Evolutionary conservation across 2,797 vertebrate genomes (phyloP), one percentile per base, ranked within the genome.

Genomic region (Hydrolagus colliei): DNA sequence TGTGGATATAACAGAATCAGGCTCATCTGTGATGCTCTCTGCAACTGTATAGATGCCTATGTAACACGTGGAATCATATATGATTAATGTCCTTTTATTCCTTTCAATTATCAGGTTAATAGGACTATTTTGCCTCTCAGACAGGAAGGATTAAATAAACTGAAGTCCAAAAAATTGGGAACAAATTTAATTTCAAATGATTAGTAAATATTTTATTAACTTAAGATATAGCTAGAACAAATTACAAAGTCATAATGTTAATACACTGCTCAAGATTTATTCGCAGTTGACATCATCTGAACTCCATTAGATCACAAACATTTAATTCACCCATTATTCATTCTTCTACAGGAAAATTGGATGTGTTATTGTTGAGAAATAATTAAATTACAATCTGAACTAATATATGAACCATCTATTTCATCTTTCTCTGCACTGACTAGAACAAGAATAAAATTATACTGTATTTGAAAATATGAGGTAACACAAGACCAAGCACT

Each of bases 361-460:
- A 73, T 10, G 12, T 4, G 12, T 6, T 11, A 75, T 75, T 41
- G 35, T 18, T 75, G 10, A 18, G 35, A 52, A 75, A 75, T 4
- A 75, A 41, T 35, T 72, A 20, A 72, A 72, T 72, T 72, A 72
- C 16, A 20, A 52, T 41, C 35, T 41, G 52, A 75, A 75, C 13
- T 9, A 74, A 75, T 52, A 73, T 73, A 77, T n/a, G 52, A 3
- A n/a, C 9, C 41, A 77, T 61, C 41, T 61, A 61, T 20, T 77
- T n/a, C 9, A n/a, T 75, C 73, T 10, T 75, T 16, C 18, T 11
- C 4, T 18, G 18, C 41, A 80, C 62, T 7, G 4, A 85, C 11
- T 22, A 68, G n/a, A 68, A 84, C n/a, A 13, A 12, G 79, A 18
- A 72, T 84, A 84, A 63, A 84, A 84, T 72, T 84, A 65, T 3